Conservation (phyloP, 2,888 invertebrate genomes). For the Caenorhabditis imperialis region DNA sequence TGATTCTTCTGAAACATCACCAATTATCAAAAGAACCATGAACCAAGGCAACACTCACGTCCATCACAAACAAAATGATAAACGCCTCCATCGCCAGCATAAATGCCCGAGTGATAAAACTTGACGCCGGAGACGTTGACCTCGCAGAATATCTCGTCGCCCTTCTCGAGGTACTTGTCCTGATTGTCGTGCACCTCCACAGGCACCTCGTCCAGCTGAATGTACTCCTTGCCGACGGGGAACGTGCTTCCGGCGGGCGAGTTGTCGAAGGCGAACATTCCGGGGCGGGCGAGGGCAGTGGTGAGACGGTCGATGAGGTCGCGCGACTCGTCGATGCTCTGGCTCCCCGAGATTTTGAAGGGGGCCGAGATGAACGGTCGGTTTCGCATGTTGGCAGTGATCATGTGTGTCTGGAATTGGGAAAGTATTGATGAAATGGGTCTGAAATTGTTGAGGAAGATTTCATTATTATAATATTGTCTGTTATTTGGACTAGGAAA, state of each 20-base stretch:
- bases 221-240: constrained; percentile 51
- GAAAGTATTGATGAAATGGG: not conserved
- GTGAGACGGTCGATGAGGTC: constrained; percentile 50
- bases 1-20: constrained; percentile 58
- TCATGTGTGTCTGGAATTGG: constrained; percentile 56
- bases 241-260: constrained; percentile 53
- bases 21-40: too few species aligned
- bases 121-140: constrained; percentile 60
- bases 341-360: constrained; percentile 52
- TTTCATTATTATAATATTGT: too few species aligned
- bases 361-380: constrained; percentile 61
- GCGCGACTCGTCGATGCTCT: constrained; percentile 48
- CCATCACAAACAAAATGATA: constrained; percentile 67
- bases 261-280: constrained; percentile 54
- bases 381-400: constrained; percentile 63
- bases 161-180: constrained; percentile 51
- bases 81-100: constrained; percentile 66
- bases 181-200: constrained; percentile 55
- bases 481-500: too few species aligned
- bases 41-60: too few species aligned
- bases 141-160: constrained; percentile 67
- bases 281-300: constrained; percentile 17
- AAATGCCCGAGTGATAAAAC: constrained; percentile 69
- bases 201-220: constrained; percentile 56
- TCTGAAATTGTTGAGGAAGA: not conserved